Percentiles rank a stretch among this genome's conserved stretches.
Conservation (phyloP, 2,113 vertebrate genomes). For the Craseonycteris thonglongyai region DNA sequence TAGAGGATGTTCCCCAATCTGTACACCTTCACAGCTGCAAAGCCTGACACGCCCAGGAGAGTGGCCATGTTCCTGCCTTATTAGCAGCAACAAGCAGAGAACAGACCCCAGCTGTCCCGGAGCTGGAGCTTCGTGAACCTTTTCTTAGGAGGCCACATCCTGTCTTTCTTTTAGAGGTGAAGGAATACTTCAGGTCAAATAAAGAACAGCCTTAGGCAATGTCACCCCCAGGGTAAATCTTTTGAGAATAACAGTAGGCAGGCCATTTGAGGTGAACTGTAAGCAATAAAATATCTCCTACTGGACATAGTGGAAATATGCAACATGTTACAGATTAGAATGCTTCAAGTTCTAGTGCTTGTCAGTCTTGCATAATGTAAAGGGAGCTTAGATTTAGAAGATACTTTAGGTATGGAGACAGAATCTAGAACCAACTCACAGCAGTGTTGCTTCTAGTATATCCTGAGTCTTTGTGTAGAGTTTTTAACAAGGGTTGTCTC, state of each 20-base stretch:
- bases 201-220: conserved; percentile 52
- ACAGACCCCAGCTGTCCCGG: conserved; percentile 49
- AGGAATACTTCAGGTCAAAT: conserved; percentile 48
- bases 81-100: conserved; percentile 17
- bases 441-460: background rate
- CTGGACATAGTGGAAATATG: background rate
- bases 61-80: background rate
- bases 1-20: background rate
- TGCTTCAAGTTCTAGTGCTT: background rate
- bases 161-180: conserved; percentile 49
- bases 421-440: background rate
- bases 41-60: background rate
- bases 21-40: conserved; percentile 20
- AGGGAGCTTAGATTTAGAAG: background rate
- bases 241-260: conserved; percentile 43
- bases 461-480: background rate
- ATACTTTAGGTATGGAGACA: background rate
- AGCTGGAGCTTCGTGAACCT: conserved; percentile 4
- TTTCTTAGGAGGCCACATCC: conserved; percentile 63
- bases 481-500: background rate
- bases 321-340: background rate
- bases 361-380: background rate
- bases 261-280: conserved; percentile 26
- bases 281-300: background rate
- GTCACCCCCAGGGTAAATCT: conserved; percentile 22